phyloP scores from a whole-genome alignment of 1,140 invertebrate genomes.

The Meloidogyne chitwoodi region DNA sequence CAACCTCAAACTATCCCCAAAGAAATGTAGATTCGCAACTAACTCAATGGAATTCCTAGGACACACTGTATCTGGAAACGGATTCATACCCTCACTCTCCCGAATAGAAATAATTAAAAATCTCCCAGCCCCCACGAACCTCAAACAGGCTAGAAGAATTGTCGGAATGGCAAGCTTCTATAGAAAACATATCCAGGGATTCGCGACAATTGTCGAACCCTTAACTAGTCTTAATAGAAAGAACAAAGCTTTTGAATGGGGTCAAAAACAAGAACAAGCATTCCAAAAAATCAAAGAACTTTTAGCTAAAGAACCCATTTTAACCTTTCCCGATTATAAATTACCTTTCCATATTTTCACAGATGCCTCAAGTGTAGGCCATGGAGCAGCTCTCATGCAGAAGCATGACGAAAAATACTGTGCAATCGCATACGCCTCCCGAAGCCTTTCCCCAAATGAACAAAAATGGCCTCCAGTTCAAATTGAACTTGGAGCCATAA shows the following conservation, averaged over 20 bases:
- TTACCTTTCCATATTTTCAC: conserved; percentile 1
- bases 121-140: not conserved
- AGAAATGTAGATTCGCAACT: not conserved
- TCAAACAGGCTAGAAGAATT: conserved; percentile 2
- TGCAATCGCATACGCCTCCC: conserved; percentile 4
- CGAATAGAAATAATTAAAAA: not conserved
- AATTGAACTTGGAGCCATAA: not conserved
- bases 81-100: not conserved
- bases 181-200: not conserved
- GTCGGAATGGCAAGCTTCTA: not conserved
- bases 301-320: not conserved
- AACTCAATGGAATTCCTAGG: not conserved
- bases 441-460: conserved; percentile 10
- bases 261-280: conserved; percentile 2
- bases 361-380: not conserved
- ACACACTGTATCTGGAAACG: not conserved
- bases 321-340: conserved; percentile 14
- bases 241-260: not conserved
- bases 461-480: not conserved
- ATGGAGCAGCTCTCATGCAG: conserved; percentile 7
- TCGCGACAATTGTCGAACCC: conserved; percentile 14
- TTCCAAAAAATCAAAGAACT: conserved; percentile 1
- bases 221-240: not conserved
- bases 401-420: not conserved
- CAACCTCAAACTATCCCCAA: not conserved